Evolutionary conservation across 2,113 vertebrate genomes (phyloP), one percentile per base, ranked within the genome.

Genomic region (Pelodiscus sinensis): DNA sequence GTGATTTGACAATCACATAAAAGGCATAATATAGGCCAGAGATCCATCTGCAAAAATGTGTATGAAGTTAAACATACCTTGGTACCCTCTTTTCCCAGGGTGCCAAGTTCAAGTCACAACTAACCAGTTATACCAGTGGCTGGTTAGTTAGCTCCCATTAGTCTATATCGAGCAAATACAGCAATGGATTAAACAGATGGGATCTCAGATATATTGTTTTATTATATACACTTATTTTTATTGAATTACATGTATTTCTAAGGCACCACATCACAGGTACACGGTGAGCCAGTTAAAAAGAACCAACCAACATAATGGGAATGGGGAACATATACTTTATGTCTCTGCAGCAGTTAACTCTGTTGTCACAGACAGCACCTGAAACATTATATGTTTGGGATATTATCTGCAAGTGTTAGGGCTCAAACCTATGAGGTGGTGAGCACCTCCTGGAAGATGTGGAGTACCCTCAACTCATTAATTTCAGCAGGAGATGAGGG

Each of bases 361-460:
- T 77, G 73, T 77, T 50, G 14, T 50, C 24, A 44, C 73, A 77
- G 38, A 52, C 8, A 73, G 56, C 38, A 31, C 7, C 7, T 18
- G 21, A 84, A 57, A 83, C 8, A 60, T 29, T 86, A 55, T 77
- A 58, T 51, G 44, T 80, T 65, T 18, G 19, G 86, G 78, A 92
- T 85, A 87, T 1, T 25, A 18, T 15, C 2, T 1, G 0, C 1
- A 0, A 31, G 29, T 78, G 19, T 83, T 62, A 62, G 31, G 71
- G 16, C 54, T 80, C 84, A 81, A 18, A 79, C 56, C 5, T 90
- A 71, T 6, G 6, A 3, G 44, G 54, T 60, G 54, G 62, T 35
- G 56, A 91, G 54, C 7, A 44, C 52, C 35, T 92, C 62, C 29
- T 68, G 86, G 60, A 54, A 91, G 94, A 81, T 27, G 12, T 54